Conservation (phyloP, 2,797 vertebrate species). For the Melanotaenia parkinsoni region DNA sequence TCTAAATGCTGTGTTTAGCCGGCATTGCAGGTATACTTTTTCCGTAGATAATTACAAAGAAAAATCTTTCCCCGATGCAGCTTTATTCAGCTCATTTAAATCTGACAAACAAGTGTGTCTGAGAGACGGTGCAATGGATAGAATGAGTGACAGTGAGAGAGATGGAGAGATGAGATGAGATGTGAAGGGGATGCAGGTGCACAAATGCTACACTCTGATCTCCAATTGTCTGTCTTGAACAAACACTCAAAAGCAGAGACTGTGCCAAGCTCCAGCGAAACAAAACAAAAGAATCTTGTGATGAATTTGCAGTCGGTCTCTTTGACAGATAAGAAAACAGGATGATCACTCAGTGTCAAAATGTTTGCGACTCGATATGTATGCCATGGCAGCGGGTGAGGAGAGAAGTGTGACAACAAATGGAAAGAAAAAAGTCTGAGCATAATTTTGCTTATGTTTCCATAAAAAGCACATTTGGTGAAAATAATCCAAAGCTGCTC, state of each 20-base stretch:
- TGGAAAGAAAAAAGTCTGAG: conserved; percentile 9
- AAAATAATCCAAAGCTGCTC: background rate
- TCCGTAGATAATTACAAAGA: conserved; percentile 25
- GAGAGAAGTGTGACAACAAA: conserved; percentile 13
- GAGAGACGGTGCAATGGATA: conserved; percentile 14
- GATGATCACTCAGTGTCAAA: conserved; percentile 48
- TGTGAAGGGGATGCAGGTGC: conserved; percentile 72
- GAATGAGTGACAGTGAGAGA: conserved; percentile 15
- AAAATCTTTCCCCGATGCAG: background rate
- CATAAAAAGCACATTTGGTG: conserved; percentile 15
- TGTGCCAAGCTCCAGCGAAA: conserved; percentile 40
- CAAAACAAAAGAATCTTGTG: conserved; percentile 12
- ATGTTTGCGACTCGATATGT: background rate
- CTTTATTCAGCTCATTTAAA: conserved; percentile 39
- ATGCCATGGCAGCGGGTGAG: background rate
- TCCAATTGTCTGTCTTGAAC: conserved; percentile 59
- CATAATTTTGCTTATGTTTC: conserved; percentile 15
- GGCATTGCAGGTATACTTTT: conserved; percentile 27
- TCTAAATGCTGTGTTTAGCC: background rate
- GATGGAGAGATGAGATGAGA: conserved; percentile 50
- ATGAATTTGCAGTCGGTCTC: conserved; percentile 43
- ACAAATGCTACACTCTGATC: conserved; percentile 53
- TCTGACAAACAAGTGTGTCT: conserved; percentile 31
- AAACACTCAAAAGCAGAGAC: conserved; percentile 43
- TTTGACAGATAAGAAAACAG: conserved; percentile 32